phyloP scores from a whole-genome alignment of 2,888 invertebrate species.

The Patella depressa region DNA sequence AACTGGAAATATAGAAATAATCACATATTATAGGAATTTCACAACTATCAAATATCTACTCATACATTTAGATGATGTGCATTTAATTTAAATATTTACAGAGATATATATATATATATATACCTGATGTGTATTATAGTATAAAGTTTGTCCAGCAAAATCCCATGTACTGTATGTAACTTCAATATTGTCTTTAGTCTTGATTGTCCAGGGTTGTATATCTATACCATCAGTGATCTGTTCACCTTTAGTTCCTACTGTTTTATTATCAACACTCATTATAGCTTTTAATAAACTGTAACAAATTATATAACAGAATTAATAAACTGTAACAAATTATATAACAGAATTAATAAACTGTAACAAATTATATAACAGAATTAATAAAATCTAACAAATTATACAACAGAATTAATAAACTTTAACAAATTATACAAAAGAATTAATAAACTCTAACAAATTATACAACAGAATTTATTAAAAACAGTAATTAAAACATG shows the following conservation, averaged over 20 bases:
- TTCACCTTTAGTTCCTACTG: conserved; percentile 54
- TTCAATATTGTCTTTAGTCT: conserved; percentile 42
- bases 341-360: too few species aligned
- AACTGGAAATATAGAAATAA: conserved; percentile 47
- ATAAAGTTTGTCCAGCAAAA: conserved; percentile 68
- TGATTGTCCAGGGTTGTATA: conserved; percentile 63
- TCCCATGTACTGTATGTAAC: conserved; percentile 67
- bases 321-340: too few species aligned
- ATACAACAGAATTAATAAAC: conserved; percentile 47
- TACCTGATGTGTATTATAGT: conserved; percentile 70
- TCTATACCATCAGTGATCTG: conserved; percentile 67
- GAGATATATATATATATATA: not conserved
- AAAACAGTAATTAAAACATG: too few species aligned
- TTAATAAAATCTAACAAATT: too few species aligned
- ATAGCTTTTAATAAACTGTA: conserved; percentile 64
- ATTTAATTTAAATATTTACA: too few species aligned
- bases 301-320: conserved; percentile 17
- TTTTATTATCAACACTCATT: conserved; percentile 58
- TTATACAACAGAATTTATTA: too few species aligned
- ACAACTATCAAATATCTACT: too few species aligned
- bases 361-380: too few species aligned
- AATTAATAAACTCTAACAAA: conserved; percentile 54
- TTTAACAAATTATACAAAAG: conserved; percentile 29
- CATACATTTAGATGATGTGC: too few species aligned
- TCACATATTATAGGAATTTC: too few species aligned